These are phyloP conservation scores for Drepana falcataria DNA, from an alignment of 2,888 invertebrate species.

Conservation along the genomic window DNA sequence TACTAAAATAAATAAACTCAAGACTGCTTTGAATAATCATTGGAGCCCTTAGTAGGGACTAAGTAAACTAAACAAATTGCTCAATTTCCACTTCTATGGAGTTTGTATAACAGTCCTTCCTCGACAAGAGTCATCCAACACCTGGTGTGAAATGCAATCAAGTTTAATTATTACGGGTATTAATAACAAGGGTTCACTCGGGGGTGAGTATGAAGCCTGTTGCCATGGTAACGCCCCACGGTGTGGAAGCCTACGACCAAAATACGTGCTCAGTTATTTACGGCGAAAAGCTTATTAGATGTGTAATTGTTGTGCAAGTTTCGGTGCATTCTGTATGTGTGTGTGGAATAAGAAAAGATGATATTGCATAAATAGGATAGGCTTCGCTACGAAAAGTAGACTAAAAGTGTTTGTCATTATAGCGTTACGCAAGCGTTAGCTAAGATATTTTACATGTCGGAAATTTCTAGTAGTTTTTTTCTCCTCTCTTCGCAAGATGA, in stretches of 20 bases:
- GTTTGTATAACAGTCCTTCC: conserved; percentile 33
- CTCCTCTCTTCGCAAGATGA: too few species aligned
- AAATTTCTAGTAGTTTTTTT: too few species aligned
- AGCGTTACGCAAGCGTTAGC: too few species aligned
- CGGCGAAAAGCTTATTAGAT: conserved; percentile 65
- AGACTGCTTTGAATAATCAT: background rate
- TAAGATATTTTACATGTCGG: too few species aligned
- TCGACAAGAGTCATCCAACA: conserved; percentile 70
- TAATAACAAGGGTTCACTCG: conserved; percentile 76
- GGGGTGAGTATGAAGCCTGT: conserved; percentile 57
- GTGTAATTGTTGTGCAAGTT: conserved; percentile 52
- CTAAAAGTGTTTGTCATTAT: background rate
- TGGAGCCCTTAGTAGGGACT: background rate
- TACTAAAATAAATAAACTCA: background rate
- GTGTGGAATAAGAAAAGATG: conserved; percentile 7
- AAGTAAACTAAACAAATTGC: conserved; percentile 6
- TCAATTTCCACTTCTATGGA: conserved; percentile 9
- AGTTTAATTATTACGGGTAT: conserved; percentile 78
- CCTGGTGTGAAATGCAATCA: conserved; percentile 79
- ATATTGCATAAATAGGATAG: background rate
- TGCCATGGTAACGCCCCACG: conserved; percentile 68
- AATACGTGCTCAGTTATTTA: conserved; percentile 69
- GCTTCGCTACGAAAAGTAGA: too few species aligned
- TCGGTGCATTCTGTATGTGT: conserved; percentile 16
- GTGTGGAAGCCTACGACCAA: conserved; percentile 61